Percentiles rank a stretch among this genome's conserved stretches.
Conservation (phyloP, 2,888 invertebrate species). For the Amorpha juglandis region DNA sequence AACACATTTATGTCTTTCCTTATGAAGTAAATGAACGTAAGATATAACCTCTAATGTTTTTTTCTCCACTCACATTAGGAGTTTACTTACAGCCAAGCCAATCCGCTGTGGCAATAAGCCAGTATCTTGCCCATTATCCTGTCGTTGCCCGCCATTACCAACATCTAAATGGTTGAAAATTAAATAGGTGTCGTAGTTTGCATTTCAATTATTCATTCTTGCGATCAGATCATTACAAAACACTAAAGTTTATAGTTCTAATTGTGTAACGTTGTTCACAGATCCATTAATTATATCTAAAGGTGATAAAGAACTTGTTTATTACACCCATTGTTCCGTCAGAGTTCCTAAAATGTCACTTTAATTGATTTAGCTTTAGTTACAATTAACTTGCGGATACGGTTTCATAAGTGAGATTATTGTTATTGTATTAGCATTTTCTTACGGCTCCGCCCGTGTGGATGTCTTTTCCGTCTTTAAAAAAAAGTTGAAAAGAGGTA, state of each 20-base stretch:
- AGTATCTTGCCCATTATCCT: slow-evolving; percentile 20
- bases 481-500: too few relatives aligned
- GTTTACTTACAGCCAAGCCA: slow-evolving; percentile 21
- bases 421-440: background rate
- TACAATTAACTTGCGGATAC: slow-evolving; percentile 30
- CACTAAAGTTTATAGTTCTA: slow-evolving; percentile 35
- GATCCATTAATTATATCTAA: slow-evolving; percentile 57
- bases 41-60: slow-evolving; percentile 16
- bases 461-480: too few relatives aligned
- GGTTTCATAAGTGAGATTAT: slow-evolving; percentile 22
- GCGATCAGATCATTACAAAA: slow-evolving; percentile 32
- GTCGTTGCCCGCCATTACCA: slow-evolving; percentile 21
- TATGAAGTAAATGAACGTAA: slow-evolving; percentile 9
- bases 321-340: slow-evolving; percentile 52
- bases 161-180: slow-evolving; percentile 22
- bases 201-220: slow-evolving; percentile 23
- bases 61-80: slow-evolving; percentile 19
- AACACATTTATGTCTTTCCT: slow-evolving; percentile 12
- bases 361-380: slow-evolving; percentile 52
- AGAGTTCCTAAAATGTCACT: slow-evolving; percentile 51
- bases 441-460: too few relatives aligned
- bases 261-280: slow-evolving; percentile 48
- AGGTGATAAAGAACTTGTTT: slow-evolving; percentile 52
- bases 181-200: slow-evolving; percentile 23
- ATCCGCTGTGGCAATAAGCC: slow-evolving; percentile 23